These are phyloP conservation scores for Pholis gunnellus DNA, from an alignment of 2,113 vertebrate genomes.

Conservation along the genomic window DNA sequence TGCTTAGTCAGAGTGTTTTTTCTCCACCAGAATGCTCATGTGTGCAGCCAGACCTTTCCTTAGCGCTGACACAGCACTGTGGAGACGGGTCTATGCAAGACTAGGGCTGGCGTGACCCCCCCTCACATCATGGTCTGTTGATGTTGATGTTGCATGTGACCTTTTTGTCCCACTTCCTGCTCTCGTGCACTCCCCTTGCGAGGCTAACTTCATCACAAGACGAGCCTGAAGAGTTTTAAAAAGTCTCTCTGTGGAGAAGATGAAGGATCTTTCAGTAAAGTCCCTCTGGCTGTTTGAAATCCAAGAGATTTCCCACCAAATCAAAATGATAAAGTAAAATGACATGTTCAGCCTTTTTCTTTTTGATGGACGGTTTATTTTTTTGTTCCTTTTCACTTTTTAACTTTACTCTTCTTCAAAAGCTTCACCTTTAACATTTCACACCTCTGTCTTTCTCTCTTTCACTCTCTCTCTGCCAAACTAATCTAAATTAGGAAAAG, in stretches of 20 bases:
- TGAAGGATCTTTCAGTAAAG: not conserved
- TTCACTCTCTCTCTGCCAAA: not conserved
- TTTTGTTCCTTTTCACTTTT: not conserved
- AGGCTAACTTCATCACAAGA: not conserved
- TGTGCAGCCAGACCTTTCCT: not conserved
- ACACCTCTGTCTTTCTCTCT: constrained; percentile 34
- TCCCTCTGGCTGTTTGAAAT: not conserved
- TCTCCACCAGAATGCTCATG: not conserved
- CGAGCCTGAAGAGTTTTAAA: not conserved
- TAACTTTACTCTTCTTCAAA: not conserved
- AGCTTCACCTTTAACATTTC: constrained; percentile 30
- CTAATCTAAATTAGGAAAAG: constrained; percentile 58
- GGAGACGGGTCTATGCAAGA: not conserved
- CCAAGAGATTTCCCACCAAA: not conserved
- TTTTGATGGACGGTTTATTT: not conserved
- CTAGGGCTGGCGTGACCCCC: not conserved
- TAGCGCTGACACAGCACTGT: not conserved
- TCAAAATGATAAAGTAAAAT: not conserved
- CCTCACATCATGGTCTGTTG: not conserved
- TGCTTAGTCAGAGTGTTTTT: not conserved
- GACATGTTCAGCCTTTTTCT: not conserved
- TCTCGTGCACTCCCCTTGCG: not conserved
- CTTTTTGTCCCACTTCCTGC: not conserved
- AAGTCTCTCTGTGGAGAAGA: not conserved
- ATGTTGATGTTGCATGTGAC: not conserved